These are phyloP conservation scores for Ptilonorhynchus violaceus DNA, from an alignment of 2,113 vertebrate genomes.

Conservation along the genomic window DNA sequence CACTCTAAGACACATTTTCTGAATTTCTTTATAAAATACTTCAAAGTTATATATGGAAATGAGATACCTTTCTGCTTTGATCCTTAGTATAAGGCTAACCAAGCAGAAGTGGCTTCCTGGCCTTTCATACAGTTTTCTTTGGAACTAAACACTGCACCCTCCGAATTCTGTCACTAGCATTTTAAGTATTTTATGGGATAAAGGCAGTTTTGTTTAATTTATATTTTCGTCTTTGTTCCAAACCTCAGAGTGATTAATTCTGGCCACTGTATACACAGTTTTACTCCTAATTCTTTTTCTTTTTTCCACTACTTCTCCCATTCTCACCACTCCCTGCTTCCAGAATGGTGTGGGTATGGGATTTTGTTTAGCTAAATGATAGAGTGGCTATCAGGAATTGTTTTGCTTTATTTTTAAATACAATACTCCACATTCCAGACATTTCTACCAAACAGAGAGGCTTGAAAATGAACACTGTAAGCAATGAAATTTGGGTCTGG, in stretches of 20 bases:
- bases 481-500: background rate
- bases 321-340: background rate
- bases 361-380: slow-evolving; percentile 5
- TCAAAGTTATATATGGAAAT: slow-evolving; percentile 20
- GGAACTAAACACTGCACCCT: background rate
- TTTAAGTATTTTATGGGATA: background rate
- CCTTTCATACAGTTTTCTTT: background rate
- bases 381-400: background rate
- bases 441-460: background rate
- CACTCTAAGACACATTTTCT: background rate
- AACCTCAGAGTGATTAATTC: background rate
- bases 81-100: background rate
- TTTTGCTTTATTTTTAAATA: slow-evolving; percentile 35
- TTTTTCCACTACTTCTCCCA: background rate
- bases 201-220: background rate
- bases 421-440: slow-evolving; percentile 15
- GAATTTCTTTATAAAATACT: background rate
- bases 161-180: background rate
- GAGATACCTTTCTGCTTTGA: slow-evolving; percentile 31
- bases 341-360: background rate
- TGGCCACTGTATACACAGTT: background rate
- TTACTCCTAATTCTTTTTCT: background rate
- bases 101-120: background rate
- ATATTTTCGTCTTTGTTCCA: slow-evolving; percentile 3
- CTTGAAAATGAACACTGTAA: background rate